Base-by-base conservation (phyloP, 2,888 invertebrate genomes). In the Netelia melanura region DNA sequence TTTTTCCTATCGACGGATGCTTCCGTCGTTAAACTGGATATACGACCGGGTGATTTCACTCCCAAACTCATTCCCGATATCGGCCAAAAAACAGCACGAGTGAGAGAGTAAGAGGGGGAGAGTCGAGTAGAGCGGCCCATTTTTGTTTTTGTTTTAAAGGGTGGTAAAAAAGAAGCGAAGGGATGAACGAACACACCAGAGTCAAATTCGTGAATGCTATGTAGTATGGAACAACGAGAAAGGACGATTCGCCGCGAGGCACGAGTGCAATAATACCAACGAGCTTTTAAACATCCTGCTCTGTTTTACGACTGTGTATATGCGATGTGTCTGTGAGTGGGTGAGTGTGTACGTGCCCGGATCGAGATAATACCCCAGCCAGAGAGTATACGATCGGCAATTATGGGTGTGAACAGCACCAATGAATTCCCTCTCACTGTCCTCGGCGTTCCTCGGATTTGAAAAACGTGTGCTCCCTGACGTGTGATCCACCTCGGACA, bases 1-100 rank as follows among this genome's bases (percentile, higher is more conserved):
- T 89, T 89, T 91, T 88, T 86, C 85, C 84, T 83, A 86, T 85
- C 83, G 86, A 77, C 87, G 83, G 86, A 86, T 87, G 88, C 87
- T 88, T 86, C 87, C 86, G 85, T 88, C 88, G 89, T 90, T 89
- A 89, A 90, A 88, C 82, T 87, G 85, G 82, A 90, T 89, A 89
- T 90, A 90, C 87, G 90, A 88, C 82, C 85, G 85, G 65, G 78
- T 85, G 83, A 87, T 86, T 84, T 86, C 78, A 77, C 70, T 81
- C 79, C 56, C 68, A 76, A 52, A 43, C 62, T 48, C 65, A 58
- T 77, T 52, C 71, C 30, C n/a, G 70, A 6, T 72, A 38, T 65
- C 52, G 77, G 52, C 2, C 48, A 11, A 82, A 82, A 44, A 72
- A 38, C 48, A 68, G 68, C 52, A n/a, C 25, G 72, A 30, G 58